Conservation (phyloP, 30 jellyfish, hydroid and myxozoan species). For the Hydra vulgaris region DNA sequence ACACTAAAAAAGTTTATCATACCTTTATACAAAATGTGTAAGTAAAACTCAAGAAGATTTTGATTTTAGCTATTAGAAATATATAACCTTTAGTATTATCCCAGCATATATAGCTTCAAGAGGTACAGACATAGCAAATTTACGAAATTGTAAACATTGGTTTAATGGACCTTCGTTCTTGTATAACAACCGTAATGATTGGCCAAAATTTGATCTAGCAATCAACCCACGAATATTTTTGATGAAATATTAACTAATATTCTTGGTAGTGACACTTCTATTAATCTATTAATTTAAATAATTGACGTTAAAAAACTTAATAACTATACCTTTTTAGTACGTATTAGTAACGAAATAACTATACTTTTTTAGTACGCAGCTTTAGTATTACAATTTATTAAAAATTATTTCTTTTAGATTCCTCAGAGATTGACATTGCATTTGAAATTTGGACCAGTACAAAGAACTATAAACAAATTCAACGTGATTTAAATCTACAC, state of each 20-base stretch:
- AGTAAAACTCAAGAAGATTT: background rate
- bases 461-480: background rate
- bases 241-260: background rate
- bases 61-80: background rate
- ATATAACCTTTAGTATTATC: background rate
- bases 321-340: too few species aligned
- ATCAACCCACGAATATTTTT: background rate
- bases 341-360: too few species aligned
- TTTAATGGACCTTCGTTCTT: background rate
- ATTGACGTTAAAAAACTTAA: too few species aligned
- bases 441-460: background rate
- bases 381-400: too few species aligned
- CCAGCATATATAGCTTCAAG: constrained; percentile 21
- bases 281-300: too few species aligned
- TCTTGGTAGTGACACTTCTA: background rate
- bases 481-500: background rate
- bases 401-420: too few species aligned
- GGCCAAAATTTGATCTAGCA: background rate
- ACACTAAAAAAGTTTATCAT: background rate
- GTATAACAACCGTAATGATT: background rate
- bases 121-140: background rate
- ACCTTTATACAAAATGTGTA: background rate
- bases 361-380: too few species aligned
- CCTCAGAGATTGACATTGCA: too few species aligned
- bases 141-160: background rate